These are phyloP conservation scores for Smithornis capensis DNA, from an alignment of 2,113 vertebrate genomes.

Conservation along the genomic window DNA sequence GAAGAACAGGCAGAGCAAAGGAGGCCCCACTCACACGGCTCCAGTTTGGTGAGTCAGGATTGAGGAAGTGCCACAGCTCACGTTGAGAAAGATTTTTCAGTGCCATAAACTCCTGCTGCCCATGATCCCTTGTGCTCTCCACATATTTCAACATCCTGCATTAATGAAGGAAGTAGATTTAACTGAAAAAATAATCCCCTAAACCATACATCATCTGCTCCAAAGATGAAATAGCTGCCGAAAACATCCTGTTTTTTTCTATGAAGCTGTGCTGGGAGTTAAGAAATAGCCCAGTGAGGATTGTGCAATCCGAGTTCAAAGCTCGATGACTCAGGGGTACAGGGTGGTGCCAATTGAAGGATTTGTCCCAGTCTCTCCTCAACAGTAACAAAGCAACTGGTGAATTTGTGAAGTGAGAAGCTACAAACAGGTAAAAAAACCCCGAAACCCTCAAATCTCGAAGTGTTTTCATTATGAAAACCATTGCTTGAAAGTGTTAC, in stretches of 20 bases:
- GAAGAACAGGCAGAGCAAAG: neutral
- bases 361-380: neutral
- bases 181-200: neutral
- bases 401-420: neutral
- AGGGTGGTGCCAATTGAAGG: neutral
- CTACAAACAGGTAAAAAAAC: neutral
- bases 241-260: conserved; percentile 2
- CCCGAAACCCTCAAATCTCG: neutral
- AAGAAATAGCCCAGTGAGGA: neutral
- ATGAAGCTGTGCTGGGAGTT: neutral
- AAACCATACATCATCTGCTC: neutral
- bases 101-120: neutral
- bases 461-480: neutral
- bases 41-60: neutral
- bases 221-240: neutral
- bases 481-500: neutral
- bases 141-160: neutral
- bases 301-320: conserved; percentile 28
- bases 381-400: neutral
- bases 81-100: neutral
- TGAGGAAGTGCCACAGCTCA: neutral
- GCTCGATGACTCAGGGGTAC: neutral
- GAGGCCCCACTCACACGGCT: neutral
- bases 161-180: neutral
- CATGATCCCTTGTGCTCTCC: neutral